A percentile compares a stretch with the other conserved stretches of the same genome.
Conservation (phyloP, 2,113 vertebrate species). For the Elaphurus davidianus region DNA sequence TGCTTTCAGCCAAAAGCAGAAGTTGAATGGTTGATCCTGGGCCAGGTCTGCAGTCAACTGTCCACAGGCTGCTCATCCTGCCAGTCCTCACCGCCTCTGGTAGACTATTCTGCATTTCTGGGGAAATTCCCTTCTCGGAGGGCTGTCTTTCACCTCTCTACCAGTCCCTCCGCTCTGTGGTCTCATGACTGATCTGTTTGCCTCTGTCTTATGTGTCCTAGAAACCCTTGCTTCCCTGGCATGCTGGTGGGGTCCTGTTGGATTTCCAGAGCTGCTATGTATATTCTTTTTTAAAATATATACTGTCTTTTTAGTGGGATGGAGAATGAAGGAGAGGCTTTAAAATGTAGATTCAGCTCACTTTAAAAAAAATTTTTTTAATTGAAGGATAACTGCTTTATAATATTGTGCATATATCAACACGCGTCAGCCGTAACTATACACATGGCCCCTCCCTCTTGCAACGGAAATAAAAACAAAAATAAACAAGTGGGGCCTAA, state of each 20-base stretch:
- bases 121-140: not conserved
- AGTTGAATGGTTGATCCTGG: not conserved
- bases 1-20: not conserved
- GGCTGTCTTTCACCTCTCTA: not conserved
- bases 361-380: not conserved
- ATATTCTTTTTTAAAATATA: not conserved
- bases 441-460: not conserved
- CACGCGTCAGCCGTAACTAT: rapidly evolving
- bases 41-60: not conserved
- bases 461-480: not conserved
- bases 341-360: not conserved
- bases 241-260: not conserved
- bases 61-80: not conserved
- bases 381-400: not conserved
- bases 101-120: not conserved
- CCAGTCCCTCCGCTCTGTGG: not conserved
- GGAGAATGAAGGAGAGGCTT: not conserved
- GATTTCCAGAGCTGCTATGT: not conserved
- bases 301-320: not conserved
- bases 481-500: not conserved
- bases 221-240: not conserved
- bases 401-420: not conserved
- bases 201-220: not conserved
- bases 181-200: not conserved
- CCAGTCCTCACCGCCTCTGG: not conserved